These are phyloP conservation scores for Oncorhynchus masou DNA, from an alignment of 2,113 vertebrate genomes.

Conservation along the genomic window DNA sequence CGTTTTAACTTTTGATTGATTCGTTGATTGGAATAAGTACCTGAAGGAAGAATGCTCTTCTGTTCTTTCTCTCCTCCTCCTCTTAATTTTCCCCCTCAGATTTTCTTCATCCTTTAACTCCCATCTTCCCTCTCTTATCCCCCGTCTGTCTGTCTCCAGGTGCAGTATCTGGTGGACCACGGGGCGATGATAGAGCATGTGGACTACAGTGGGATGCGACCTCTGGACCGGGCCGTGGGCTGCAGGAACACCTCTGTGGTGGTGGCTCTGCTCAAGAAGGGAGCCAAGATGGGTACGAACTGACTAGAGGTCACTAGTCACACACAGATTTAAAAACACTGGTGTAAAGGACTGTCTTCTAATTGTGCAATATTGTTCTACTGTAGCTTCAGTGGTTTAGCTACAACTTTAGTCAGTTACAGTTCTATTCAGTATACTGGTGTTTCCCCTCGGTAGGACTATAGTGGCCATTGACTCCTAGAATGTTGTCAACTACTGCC, in stretches of 20 bases:
- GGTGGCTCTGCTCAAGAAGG: slow-evolving; percentile 88
- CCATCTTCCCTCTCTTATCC: not conserved
- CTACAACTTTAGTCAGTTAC: too few species aligned
- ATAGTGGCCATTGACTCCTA: not conserved
- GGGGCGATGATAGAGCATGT: slow-evolving; percentile 91
- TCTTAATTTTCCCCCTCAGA: too few species aligned
- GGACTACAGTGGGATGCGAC: slow-evolving; percentile 89
- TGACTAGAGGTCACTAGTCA: not conserved
- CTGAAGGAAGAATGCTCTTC: not conserved
- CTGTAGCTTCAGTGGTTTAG: too few species aligned
- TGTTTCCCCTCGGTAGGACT: not conserved
- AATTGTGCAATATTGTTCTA: too few species aligned
- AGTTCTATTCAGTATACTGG: too few species aligned
- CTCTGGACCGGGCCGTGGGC: slow-evolving; percentile 84
- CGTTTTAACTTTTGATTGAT: too few species aligned
- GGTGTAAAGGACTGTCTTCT: too few species aligned
- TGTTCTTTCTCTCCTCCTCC: not conserved
- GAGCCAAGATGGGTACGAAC: slow-evolving; percentile 88
- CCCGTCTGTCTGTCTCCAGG: slow-evolving; percentile 59
- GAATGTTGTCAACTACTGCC: not conserved
- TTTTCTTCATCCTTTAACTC: not conserved
- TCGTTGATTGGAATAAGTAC: too few species aligned
- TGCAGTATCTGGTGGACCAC: slow-evolving; percentile 87
- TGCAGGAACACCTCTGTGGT: slow-evolving; percentile 90
- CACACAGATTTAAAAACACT: too few species aligned